A percentile compares a stretch with the other conserved stretches of the same genome.
phyloP scores from a whole-genome alignment of 2,113 vertebrate genomes.

The Rana temporaria region DNA sequence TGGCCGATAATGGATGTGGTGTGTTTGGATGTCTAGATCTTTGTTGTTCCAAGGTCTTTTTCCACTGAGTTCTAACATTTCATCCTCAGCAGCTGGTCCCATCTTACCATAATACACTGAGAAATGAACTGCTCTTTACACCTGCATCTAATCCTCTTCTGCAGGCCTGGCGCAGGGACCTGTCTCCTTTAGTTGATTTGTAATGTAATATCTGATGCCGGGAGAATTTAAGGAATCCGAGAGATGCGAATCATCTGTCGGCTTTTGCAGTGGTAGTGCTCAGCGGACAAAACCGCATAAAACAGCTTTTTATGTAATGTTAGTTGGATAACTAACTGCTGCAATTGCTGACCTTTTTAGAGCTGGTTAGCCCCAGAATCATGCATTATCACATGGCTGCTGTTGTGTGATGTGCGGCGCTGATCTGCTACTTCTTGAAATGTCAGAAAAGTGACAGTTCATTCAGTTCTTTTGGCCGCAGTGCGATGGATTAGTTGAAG shows the following conservation, averaged over 20 bases:
- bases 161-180: background rate
- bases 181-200: conserved; percentile 5
- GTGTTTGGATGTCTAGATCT: background rate
- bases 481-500: too few species aligned
- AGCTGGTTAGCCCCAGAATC: too few species aligned
- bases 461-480: too few species aligned
- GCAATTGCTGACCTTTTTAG: too few species aligned
- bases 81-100: background rate
- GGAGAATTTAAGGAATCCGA: background rate
- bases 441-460: too few species aligned
- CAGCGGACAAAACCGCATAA: background rate
- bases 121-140: background rate
- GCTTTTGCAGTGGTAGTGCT: background rate
- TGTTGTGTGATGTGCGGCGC: too few species aligned
- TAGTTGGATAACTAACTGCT: too few species aligned
- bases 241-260: background rate
- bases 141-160: background rate
- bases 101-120: background rate
- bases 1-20: background rate
- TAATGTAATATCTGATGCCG: background rate
- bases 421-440: too few species aligned
- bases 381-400: too few species aligned
- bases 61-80: too few species aligned
- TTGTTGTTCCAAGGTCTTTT: background rate
- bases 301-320: background rate